A percentile compares a stretch with the other conserved stretches of the same genome.
These are phyloP conservation scores for Spisula solida DNA, from an alignment of 2,888 invertebrate genomes.

Conservation along the genomic window DNA sequence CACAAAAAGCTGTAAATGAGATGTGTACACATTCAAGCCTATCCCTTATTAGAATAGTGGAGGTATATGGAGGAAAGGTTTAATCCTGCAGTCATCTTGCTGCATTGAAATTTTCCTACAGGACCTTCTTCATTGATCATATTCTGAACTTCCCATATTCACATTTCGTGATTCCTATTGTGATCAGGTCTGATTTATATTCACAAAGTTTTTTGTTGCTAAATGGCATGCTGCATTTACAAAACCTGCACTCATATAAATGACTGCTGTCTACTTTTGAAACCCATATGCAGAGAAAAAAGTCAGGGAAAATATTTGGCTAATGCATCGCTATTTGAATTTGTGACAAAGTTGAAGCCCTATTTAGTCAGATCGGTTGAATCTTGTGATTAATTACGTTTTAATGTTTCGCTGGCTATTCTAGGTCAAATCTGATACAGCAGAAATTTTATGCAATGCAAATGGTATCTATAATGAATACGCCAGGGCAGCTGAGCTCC, in stretches of 20 bases:
- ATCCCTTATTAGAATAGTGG: too few species aligned
- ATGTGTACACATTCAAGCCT: too few species aligned
- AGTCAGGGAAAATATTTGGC: not conserved
- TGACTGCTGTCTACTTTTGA: constrained; percentile 16
- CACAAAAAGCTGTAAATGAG: too few species aligned
- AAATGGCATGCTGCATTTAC: not conserved
- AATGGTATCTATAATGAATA: constrained; percentile 8
- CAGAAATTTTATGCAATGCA: constrained; percentile 27
- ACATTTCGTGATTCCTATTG: not conserved
- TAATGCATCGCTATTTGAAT: constrained; percentile 16
- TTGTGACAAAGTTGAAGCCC: not conserved
- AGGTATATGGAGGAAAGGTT: too few species aligned
- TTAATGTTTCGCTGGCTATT: constrained; percentile 22
- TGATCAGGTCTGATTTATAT: constrained; percentile 14
- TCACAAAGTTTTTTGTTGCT: not conserved
- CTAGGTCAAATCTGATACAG: constrained; percentile 41
- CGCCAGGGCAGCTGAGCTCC: not conserved
- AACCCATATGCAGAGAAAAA: not conserved
- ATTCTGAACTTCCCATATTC: not conserved
- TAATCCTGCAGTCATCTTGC: too few species aligned
- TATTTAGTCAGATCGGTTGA: not conserved
- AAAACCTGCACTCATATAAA: not conserved
- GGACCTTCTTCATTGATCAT: too few species aligned
- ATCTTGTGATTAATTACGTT: constrained; percentile 31
- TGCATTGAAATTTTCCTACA: too few species aligned